Conservation (phyloP, 2,113 vertebrate species). For the Pseudopipra pipra region DNA sequence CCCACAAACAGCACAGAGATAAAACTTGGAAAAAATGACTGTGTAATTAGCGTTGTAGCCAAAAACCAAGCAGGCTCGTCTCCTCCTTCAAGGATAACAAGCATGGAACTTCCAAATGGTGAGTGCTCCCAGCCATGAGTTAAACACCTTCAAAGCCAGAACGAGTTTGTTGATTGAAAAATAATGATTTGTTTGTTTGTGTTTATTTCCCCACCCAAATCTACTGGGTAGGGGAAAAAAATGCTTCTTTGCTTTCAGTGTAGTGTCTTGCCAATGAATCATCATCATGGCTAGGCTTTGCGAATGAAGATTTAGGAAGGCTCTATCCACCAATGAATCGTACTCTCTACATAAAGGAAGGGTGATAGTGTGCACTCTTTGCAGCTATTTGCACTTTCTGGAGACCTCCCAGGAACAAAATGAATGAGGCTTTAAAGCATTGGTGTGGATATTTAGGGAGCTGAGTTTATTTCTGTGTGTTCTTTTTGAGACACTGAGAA, state of each 20-base stretch:
- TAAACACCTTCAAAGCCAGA: background rate
- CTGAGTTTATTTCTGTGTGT: background rate
- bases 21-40: slow-evolving; percentile 63
- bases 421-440: background rate
- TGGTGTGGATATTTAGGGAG: background rate
- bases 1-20: slow-evolving; percentile 68
- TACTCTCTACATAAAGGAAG: background rate
- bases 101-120: slow-evolving; percentile 71
- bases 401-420: background rate
- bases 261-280: background rate
- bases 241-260: background rate
- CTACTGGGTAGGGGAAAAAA: rapidly evolving
- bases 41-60: slow-evolving; percentile 70
- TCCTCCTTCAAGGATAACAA: slow-evolving; percentile 74
- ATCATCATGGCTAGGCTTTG: background rate
- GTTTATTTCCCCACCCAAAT: background rate
- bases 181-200: background rate
- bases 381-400: background rate
- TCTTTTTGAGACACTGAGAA: background rate
- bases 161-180: background rate
- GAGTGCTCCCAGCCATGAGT: background rate
- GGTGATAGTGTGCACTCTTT: background rate
- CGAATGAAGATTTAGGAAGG: no score
- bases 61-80: slow-evolving; percentile 72
- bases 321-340: background rate